These are phyloP conservation scores for Cephalopterus ornatus DNA, from an alignment of 2,113 vertebrate genomes.

Conservation along the genomic window DNA sequence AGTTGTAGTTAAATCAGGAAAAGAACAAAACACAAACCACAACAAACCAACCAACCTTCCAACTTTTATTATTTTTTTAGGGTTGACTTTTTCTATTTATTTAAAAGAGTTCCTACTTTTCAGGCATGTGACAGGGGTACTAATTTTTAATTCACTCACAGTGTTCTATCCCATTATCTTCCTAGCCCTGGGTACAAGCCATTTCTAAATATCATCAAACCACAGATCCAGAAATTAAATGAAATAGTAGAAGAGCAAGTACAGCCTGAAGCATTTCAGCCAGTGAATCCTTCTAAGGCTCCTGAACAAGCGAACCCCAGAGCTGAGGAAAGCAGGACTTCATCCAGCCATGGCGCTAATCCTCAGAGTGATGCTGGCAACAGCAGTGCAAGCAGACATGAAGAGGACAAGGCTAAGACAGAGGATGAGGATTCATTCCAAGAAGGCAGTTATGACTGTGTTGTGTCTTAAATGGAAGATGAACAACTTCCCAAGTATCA, in stretches of 20 bases:
- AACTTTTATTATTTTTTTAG: neutral
- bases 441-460: constrained; percentile 90
- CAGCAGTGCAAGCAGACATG: constrained; percentile 56
- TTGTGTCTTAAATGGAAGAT: constrained; percentile 79
- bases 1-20: neutral
- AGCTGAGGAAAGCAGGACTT: constrained; percentile 81
- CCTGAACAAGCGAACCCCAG: constrained; percentile 73
- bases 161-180: neutral
- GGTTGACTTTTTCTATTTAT: neutral
- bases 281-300: constrained; percentile 78
- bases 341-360: constrained; percentile 67
- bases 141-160: neutral
- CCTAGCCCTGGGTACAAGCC: constrained; percentile 95
- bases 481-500: constrained; percentile 36
- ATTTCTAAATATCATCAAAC: constrained; percentile 91
- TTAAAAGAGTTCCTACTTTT: neutral
- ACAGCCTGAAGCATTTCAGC: constrained; percentile 89
- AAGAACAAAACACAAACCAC: neutral
- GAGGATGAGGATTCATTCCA: constrained; percentile 81
- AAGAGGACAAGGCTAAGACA: constrained; percentile 73
- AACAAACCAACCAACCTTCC: neutral
- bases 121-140: neutral
- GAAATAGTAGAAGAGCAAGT: constrained; percentile 82
- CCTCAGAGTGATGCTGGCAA: constrained; percentile 75
- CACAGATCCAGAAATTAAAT: constrained; percentile 89